Percentiles rank a stretch among this genome's conserved stretches.
Conservation (phyloP, 2,113 vertebrate genomes). For the Grammomys surdaster region DNA sequence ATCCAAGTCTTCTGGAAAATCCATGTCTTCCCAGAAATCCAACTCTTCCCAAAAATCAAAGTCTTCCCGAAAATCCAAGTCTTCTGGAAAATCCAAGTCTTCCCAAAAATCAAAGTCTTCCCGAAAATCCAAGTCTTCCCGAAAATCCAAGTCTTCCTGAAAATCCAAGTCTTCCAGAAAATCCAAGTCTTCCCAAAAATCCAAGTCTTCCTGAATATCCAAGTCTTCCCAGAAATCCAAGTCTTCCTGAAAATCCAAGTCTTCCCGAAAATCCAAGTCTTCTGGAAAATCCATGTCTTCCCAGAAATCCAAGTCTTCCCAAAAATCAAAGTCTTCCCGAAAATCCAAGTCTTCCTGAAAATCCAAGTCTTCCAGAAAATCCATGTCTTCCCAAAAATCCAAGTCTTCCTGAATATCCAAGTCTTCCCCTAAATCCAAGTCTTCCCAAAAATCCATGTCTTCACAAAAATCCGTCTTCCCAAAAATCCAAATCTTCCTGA, state of each 20-base stretch:
- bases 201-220: neutral
- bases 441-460: neutral
- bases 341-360: neutral
- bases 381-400: neutral
- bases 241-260: neutral
- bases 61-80: neutral
- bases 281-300: slow-evolving; percentile 1
- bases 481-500: slow-evolving; percentile 53
- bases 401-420: neutral
- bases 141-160: neutral
- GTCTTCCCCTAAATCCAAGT: slow-evolving; percentile 27
- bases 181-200: neutral
- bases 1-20: slow-evolving; percentile 43
- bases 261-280: neutral
- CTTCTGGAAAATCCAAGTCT: slow-evolving; percentile 27
- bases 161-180: neutral
- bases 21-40: slow-evolving; percentile 32
- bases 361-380: neutral
- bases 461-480: slow-evolving; percentile 42
- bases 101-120: slow-evolving; percentile 58
- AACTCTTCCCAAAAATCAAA: neutral
- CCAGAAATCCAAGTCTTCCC: slow-evolving; percentile 10
- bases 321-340: neutral
- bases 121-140: slow-evolving; percentile 60
- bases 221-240: neutral